Evolutionary conservation across 2,888 invertebrate genomes (phyloP).

Genomic region (Himalopsyche japonica): DNA sequence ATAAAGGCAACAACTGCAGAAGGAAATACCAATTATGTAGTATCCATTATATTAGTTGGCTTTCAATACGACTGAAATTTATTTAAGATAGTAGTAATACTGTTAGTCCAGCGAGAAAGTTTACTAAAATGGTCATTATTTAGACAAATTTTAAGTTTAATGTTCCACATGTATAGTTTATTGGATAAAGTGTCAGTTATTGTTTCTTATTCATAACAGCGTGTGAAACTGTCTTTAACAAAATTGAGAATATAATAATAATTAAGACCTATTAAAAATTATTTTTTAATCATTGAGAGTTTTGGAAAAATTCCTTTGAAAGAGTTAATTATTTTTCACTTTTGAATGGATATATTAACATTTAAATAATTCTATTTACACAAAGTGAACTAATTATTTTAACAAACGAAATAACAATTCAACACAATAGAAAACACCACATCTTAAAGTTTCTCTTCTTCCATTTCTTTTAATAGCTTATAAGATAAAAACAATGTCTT

Average conservation of each 20-base stretch:
- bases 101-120: neutral
- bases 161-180: no score
- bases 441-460: neutral
- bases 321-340: no score
- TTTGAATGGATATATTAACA: no score
- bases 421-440: neutral
- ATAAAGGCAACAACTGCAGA: neutral
- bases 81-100: neutral
- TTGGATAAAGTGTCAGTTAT: no score
- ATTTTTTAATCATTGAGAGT: no score
- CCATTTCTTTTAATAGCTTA: constrained; percentile 52
- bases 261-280: no score
- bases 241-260: no score
- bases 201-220: no score
- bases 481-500: constrained; percentile 67
- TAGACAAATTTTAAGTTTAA: no score
- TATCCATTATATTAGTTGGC: neutral
- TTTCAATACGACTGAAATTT: neutral
- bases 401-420: neutral
- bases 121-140: no score
- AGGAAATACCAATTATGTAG: neutral
- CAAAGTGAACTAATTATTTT: neutral
- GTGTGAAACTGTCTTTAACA: no score
- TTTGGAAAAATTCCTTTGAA: no score
- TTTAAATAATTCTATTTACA: neutral